phyloP scores from a whole-genome alignment of 2,888 invertebrate genomes.

The Harpagoxenus sublaevis region DNA sequence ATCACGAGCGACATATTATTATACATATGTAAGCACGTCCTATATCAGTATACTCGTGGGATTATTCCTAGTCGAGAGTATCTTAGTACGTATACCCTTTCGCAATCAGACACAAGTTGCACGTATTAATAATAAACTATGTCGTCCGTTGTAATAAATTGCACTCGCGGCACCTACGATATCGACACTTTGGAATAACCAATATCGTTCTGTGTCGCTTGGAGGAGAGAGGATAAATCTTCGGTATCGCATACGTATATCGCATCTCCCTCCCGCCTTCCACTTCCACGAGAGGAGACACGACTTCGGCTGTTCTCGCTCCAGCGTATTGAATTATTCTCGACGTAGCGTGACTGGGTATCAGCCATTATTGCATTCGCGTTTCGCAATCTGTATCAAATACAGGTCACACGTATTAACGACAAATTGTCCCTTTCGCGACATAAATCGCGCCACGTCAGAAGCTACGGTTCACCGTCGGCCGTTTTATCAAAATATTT shows the following conservation, averaged over 20 bases:
- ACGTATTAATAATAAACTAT: slow-evolving; percentile 52
- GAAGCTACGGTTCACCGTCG: neutral
- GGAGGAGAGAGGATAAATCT: slow-evolving; percentile 50
- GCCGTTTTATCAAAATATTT: slow-evolving; percentile 25
- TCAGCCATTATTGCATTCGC: slow-evolving; percentile 42
- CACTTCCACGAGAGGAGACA: neutral
- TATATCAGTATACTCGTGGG: neutral
- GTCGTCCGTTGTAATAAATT: slow-evolving; percentile 41
- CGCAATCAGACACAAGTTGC: slow-evolving; percentile 31
- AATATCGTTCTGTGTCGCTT: slow-evolving; percentile 51
- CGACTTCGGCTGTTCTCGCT: slow-evolving; percentile 21
- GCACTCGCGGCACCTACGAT: slow-evolving; percentile 35
- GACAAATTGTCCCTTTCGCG: slow-evolving; percentile 15
- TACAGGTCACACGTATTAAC: slow-evolving; percentile 17
- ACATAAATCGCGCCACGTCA: slow-evolving; percentile 16
- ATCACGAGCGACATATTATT: neutral
- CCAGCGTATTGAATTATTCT: slow-evolving; percentile 44
- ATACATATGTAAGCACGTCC: neutral
- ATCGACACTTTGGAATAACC: slow-evolving; percentile 54
- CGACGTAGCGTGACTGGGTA: slow-evolving; percentile 22
- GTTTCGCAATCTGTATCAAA: slow-evolving; percentile 32
- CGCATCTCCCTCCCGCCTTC: neutral
- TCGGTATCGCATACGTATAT: slow-evolving; percentile 29
- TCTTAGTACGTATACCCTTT: slow-evolving; percentile 25
- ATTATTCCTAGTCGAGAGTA: slow-evolving; percentile 8